Percentiles rank a stretch among this genome's conserved stretches.
Evolutionary conservation across 1,140 invertebrate genomes (phyloP).

Genomic region (Centruroides vittatus): DNA sequence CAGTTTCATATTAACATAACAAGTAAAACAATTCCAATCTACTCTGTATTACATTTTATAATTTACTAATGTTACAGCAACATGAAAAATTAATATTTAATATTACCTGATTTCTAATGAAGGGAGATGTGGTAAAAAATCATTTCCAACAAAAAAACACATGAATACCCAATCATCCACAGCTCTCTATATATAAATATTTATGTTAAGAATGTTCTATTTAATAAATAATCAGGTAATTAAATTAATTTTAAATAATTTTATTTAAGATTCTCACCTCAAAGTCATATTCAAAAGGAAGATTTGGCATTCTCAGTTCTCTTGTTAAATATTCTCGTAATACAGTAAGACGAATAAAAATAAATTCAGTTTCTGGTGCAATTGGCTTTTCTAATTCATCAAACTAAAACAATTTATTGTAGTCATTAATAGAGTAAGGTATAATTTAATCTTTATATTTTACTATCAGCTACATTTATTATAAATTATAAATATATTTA

Average conservation of each 20-base stretch:
- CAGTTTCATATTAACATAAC: too few relatives aligned
- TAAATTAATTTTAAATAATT: not conserved
- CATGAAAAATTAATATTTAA: too few relatives aligned
- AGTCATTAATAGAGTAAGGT: too few relatives aligned
- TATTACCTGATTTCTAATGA: constrained; percentile 70
- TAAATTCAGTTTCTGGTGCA: constrained; percentile 59
- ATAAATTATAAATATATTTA: too few relatives aligned
- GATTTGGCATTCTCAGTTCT: constrained; percentile 80
- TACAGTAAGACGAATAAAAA: constrained; percentile 82
- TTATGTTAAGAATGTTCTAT: constrained; percentile 32
- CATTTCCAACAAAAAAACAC: constrained; percentile 99
- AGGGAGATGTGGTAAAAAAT: constrained; percentile 96
- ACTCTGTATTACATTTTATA: too few relatives aligned
- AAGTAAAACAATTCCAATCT: too few relatives aligned
- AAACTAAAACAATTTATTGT: constrained; percentile 13
- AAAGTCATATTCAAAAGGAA: constrained; percentile 63
- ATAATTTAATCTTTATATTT: too few relatives aligned
- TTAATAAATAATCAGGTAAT: not conserved
- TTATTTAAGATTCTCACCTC: constrained; percentile 25
- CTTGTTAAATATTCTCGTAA: constrained; percentile 87
- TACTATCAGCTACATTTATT: too few relatives aligned
- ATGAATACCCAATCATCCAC: constrained; percentile 99
- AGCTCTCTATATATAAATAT: constrained; percentile 44
- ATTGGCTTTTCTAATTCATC: constrained; percentile 40
- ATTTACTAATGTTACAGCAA: too few relatives aligned